Percentiles rank a stretch among this genome's conserved stretches.
These are phyloP conservation scores for Cyprinodon brontotheroides DNA, from an alignment of 2,113 vertebrate genomes.

Conservation along the genomic window DNA sequence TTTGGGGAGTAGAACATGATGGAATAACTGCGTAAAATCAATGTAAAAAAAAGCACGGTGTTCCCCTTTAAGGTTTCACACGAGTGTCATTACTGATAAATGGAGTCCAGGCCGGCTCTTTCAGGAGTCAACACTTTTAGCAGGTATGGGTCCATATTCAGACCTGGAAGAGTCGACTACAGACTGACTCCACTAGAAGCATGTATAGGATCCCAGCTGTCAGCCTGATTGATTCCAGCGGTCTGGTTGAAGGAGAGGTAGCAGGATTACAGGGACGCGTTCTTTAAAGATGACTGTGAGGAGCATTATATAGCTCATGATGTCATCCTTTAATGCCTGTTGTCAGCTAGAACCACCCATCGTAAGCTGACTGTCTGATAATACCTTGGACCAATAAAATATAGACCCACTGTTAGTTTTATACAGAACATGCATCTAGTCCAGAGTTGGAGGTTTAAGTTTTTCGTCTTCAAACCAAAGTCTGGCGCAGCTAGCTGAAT, in stretches of 20 bases:
- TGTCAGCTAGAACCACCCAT: slow-evolving; percentile 5
- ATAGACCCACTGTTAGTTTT: too few relatives aligned
- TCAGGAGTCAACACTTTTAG: slow-evolving; percentile 23
- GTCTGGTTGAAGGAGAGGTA: not conserved
- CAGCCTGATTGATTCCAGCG: slow-evolving; percentile 23
- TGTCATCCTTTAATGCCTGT: slow-evolving; percentile 19
- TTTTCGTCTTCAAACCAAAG: too few relatives aligned
- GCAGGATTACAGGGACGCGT: slow-evolving; percentile 7
- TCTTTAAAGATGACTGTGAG: not conserved
- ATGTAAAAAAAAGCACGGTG: too few relatives aligned
- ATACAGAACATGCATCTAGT: too few relatives aligned
- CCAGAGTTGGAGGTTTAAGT: too few relatives aligned
- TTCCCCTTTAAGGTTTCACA: too few relatives aligned
- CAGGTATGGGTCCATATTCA: slow-evolving; percentile 10
- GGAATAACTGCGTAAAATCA: too few relatives aligned
- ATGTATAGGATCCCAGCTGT: slow-evolving; percentile 20
- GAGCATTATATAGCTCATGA: slow-evolving; percentile 18
- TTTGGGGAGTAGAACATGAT: too few relatives aligned
- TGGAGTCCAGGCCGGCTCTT: not conserved
- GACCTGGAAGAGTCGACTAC: not conserved
- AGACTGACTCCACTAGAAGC: slow-evolving; percentile 15
- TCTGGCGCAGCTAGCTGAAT: too few relatives aligned
- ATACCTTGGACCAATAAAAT: too few relatives aligned
- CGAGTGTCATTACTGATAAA: slow-evolving; percentile 10
- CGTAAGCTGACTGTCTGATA: too few relatives aligned